These are phyloP conservation scores for Phaethornis superciliosus DNA, from an alignment of 2,113 vertebrate genomes.

Conservation along the genomic window DNA sequence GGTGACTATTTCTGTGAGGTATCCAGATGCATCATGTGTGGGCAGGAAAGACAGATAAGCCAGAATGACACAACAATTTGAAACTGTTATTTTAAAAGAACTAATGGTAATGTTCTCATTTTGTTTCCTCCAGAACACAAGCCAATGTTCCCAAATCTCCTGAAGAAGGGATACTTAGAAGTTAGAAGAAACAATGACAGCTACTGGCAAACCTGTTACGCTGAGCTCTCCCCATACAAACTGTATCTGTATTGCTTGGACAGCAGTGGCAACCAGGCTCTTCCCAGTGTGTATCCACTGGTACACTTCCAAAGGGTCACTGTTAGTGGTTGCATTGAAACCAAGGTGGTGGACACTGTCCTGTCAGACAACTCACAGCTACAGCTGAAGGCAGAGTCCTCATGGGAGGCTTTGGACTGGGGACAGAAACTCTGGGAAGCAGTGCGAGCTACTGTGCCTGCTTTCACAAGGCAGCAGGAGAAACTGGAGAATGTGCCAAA, in stretches of 20 bases:
- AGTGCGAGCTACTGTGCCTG: constrained; percentile 75
- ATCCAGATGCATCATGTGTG: accelerated
- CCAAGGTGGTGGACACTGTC: constrained; percentile 85
- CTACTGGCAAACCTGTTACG: constrained; percentile 88
- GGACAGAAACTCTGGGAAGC: constrained; percentile 89
- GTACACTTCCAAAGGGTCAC: constrained; percentile 89
- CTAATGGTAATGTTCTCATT: neutral
- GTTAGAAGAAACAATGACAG: constrained; percentile 84
- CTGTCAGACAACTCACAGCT: constrained; percentile 89
- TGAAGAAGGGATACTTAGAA: constrained; percentile 93
- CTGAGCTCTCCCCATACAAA: constrained; percentile 90
- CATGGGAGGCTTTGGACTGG: constrained; percentile 94
- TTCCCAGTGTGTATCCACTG: constrained; percentile 85
- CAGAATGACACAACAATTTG: neutral
- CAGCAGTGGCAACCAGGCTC: constrained; percentile 89
- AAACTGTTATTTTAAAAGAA: neutral
- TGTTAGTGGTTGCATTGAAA: constrained; percentile 81
- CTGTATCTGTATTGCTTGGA: constrained; percentile 89
- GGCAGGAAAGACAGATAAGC: neutral
- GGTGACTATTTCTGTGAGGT: neutral
- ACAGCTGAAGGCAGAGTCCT: constrained; percentile 86
- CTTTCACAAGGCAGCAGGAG: constrained; percentile 61
- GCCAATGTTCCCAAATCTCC: constrained; percentile 81
- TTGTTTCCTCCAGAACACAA: constrained; percentile 80
- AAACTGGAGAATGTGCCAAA: constrained; percentile 64